Conservation (phyloP, 2,888 invertebrate species). For the Eustalomyia histrio region DNA sequence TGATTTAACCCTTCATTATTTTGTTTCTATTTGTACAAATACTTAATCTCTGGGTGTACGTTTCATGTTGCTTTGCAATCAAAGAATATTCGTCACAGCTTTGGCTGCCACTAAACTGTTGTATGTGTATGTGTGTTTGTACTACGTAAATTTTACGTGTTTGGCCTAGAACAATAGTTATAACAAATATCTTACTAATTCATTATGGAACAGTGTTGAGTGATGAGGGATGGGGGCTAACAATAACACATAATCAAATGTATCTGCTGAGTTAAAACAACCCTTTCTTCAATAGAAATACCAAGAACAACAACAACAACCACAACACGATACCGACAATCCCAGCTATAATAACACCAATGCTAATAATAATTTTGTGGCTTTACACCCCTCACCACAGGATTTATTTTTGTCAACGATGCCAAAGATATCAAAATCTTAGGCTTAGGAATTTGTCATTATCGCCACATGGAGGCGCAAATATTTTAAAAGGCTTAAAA, state of each 20-base stretch:
- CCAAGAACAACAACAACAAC: conserved; percentile 33
- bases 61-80: conserved; percentile 51
- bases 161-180: conserved; percentile 50
- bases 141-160: conserved; percentile 28
- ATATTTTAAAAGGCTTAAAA: conserved; percentile 39
- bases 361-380: conserved; percentile 67
- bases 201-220: conserved; percentile 43
- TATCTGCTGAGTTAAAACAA: conserved; percentile 45
- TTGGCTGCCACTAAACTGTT: conserved; percentile 25
- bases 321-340: conserved; percentile 53
- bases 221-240: conserved; percentile 44
- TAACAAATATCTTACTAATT: conserved; percentile 64
- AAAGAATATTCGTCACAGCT: conserved; percentile 10
- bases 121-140: conserved; percentile 9
- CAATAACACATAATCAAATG: conserved; percentile 43
- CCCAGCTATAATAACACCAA: conserved; percentile 63
- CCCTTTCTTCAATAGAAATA: conserved; percentile 43
- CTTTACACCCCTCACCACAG: conserved; percentile 65
- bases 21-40: conserved; percentile 63
- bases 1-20: conserved; percentile 65
- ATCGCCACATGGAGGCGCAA: conserved; percentile 61
- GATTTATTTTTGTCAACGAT: conserved; percentile 40
- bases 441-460: conserved; percentile 56
- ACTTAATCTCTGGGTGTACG: conserved; percentile 59
- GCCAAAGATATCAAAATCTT: conserved; percentile 38